Conservation (phyloP, 64 coral and sea anemone species). For the Stichodactyla helianthus region DNA sequence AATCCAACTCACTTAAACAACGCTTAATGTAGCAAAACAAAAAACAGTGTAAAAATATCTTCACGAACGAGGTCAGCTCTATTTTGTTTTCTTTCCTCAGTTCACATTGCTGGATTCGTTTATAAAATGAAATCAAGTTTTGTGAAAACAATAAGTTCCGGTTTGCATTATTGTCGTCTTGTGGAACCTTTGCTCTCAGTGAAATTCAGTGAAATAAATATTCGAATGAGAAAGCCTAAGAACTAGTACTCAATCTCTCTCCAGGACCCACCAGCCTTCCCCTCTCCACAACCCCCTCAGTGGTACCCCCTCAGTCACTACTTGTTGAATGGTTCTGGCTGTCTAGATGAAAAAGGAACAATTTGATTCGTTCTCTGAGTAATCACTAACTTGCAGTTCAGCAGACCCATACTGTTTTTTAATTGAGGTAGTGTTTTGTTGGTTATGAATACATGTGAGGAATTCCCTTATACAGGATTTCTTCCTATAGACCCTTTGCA, state of each 20-base stretch:
- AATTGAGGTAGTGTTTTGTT: too few relatives aligned
- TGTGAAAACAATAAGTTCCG: neutral
- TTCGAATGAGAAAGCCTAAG: neutral
- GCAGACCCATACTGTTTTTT: too few relatives aligned
- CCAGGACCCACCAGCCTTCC: neutral
- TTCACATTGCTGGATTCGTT: neutral
- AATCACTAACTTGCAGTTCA: too few relatives aligned
- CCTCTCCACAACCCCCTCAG: neutral
- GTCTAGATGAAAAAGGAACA: too few relatives aligned
- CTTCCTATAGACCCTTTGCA: too few relatives aligned
- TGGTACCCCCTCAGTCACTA: too few relatives aligned
- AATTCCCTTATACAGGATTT: too few relatives aligned
- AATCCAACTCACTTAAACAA: neutral
- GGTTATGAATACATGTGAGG: too few relatives aligned
- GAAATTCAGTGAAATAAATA: neutral
- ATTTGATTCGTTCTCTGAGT: too few relatives aligned
- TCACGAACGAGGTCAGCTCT: neutral
- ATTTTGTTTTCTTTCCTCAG: neutral
- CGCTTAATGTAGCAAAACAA: neutral
- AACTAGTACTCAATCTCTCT: neutral
- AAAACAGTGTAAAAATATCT: neutral
- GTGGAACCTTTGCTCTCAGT: neutral
- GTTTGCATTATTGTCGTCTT: neutral
- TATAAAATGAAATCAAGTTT: neutral
- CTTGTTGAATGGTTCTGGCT: too few relatives aligned